Evolutionary conservation across 2,888 invertebrate genomes (phyloP), one percentile per base, ranked within the genome.

Genomic region (Drosophila tanythrix): DNA sequence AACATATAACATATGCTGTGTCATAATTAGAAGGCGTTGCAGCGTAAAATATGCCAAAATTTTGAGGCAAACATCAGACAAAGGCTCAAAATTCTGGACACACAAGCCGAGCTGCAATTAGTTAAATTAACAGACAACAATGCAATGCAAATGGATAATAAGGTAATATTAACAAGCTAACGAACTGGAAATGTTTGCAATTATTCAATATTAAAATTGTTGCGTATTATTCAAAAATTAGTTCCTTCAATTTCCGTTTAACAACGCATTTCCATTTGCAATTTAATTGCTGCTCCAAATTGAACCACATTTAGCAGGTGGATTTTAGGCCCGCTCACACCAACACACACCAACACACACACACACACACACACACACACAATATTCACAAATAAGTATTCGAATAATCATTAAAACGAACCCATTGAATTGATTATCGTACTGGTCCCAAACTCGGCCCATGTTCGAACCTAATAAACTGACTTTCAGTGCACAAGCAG

Each of bases 1-100:
- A 83, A 83, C 73, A 86, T 38, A 72, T 62, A 57, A 5, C 10
- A 63, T 27, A 33, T 46, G 63, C 25, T 50, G 52, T 51, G 69
- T 67, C 67, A 67, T 88, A 83, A 86, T 86, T 74, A 84, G 71
- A 59, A 74, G 74, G 77, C 77, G 76, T 70, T 70, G 75, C 76
- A 55, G 76, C 74, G 71, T 70, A 56, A 86, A 73, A 70, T 81
- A 58, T 79, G 58, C 52, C 61, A 27, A 67, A 83, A 83, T 67
- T 68, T 56, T 21, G 51, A 66, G 48, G 74, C 60, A 81, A 83
- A 77, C 65, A 83, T 70, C 27, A 25, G 38, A 27, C 46, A 60
- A 59, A 51, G n/a, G 36, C 11, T 36, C 18, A 40, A 52, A 50
- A 27, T 27, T 43, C 40, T 62, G 46, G 58, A 43, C 53, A 27